phyloP scores from a whole-genome alignment of 2,888 invertebrate species.

The Oxystoma pomonae region DNA sequence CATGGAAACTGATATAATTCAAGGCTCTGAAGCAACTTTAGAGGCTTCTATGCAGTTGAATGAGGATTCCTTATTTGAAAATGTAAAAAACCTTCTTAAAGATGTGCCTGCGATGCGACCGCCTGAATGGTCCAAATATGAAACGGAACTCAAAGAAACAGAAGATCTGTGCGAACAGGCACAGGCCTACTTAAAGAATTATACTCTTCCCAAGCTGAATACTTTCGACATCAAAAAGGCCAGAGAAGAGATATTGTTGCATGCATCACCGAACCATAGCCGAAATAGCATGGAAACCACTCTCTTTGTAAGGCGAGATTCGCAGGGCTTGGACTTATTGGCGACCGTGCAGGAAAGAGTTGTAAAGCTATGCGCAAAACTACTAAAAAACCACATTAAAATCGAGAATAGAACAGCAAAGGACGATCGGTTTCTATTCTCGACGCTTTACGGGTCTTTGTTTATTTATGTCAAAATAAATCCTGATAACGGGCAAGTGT shows the following conservation, averaged over 20 bases:
- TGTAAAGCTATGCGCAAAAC: background rate
- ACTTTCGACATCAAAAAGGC: background rate
- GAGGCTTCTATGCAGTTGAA: no score
- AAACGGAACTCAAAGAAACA: no score
- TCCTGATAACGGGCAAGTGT: background rate
- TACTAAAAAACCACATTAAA: background rate
- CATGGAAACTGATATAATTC: background rate
- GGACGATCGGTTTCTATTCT: background rate
- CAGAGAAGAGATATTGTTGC: background rate
- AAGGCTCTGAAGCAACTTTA: background rate
- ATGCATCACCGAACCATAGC: background rate
- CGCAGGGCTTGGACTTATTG: background rate
- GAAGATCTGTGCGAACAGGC: background rate
- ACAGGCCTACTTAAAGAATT: background rate
- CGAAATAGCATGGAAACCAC: background rate
- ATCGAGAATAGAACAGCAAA: background rate
- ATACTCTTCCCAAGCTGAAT: background rate
- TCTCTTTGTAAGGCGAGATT: background rate
- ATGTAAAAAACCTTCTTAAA: background rate
- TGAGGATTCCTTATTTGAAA: no score
- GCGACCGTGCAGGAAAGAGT: background rate
- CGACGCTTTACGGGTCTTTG: background rate
- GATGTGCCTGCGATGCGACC: background rate
- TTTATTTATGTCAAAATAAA: background rate
- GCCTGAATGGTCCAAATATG: background rate